phyloP scores from a whole-genome alignment of 2,888 invertebrate species.

The Scaptomyza tumidula region DNA sequence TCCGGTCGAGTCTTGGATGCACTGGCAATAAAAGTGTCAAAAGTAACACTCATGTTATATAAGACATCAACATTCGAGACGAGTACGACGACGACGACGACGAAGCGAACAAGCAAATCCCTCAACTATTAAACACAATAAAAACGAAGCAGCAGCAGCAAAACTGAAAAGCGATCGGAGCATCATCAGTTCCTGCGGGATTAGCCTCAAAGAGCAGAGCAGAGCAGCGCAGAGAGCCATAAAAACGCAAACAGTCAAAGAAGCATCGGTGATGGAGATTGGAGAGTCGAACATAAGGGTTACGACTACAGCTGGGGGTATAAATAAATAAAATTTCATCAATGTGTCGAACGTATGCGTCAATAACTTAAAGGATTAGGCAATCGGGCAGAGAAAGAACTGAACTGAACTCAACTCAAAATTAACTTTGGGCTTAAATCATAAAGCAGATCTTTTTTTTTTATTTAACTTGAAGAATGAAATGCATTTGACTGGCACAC shows the following conservation, averaged over 20 bases:
- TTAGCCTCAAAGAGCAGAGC: conserved; percentile 45
- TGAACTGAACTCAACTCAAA: conserved; percentile 8
- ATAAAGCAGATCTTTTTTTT: conserved; percentile 47
- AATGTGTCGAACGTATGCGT: conserved; percentile 60
- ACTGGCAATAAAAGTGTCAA: conserved; percentile 77
- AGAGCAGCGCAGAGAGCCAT: conserved; percentile 52
- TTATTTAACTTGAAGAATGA: conserved; percentile 22
- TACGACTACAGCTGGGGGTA: conserved; percentile 42
- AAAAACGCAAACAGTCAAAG: conserved; percentile 33
- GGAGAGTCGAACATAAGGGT: conserved; percentile 58
- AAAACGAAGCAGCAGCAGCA: conserved; percentile 19
- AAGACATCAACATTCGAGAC: conserved; percentile 67
- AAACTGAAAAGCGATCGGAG: conserved; percentile 13
- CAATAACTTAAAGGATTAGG: conserved; percentile 80
- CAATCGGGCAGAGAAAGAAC: conserved; percentile 11
- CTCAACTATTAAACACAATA: conserved; percentile 71
- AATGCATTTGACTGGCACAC: conserved; percentile 69
- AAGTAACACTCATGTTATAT: conserved; percentile 80
- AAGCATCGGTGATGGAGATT: not conserved
- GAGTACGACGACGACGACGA: not conserved
- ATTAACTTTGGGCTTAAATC: conserved; percentile 65
- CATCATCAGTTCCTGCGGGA: conserved; percentile 67
- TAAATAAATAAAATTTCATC: conserved; percentile 81
- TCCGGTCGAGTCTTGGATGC: conserved; percentile 33
- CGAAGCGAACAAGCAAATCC: conserved; percentile 58